These are phyloP conservation scores for Speoplatyrhinus poulsoni DNA, from an alignment of 2,113 vertebrate genomes.

Conservation along the genomic window DNA sequence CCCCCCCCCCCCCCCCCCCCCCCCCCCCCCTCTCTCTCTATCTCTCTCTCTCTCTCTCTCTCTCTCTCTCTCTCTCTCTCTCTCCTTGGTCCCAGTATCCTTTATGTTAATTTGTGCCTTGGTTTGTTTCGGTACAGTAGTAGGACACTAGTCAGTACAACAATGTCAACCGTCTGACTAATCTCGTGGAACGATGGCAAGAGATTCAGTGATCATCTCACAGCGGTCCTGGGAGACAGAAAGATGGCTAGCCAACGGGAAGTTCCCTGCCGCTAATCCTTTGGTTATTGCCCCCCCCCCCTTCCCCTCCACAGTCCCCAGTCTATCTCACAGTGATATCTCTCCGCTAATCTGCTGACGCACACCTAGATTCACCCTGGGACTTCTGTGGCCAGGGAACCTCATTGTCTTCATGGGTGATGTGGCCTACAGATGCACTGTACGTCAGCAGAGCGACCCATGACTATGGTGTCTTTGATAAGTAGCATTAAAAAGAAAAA, in stretches of 20 bases:
- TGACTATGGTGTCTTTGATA: too few species aligned
- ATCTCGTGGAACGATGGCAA: constrained; percentile 54
- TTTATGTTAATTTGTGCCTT: background rate
- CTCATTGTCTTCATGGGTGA: too few species aligned
- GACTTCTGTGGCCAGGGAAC: too few species aligned
- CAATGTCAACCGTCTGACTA: background rate
- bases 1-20: background rate
- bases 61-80: constrained; percentile 8
- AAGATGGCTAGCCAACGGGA: constrained; percentile 67
- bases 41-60: background rate
- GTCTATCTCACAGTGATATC: background rate
- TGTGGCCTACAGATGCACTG: too few species aligned
- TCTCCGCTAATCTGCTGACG: background rate
- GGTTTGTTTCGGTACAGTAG: background rate
- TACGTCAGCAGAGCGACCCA: too few species aligned
- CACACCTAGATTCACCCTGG: too few species aligned
- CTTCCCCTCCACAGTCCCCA: constrained; percentile 21
- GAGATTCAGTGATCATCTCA: constrained; percentile 82
- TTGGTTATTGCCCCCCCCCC: constrained; percentile 21
- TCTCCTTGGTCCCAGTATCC: too few species aligned
- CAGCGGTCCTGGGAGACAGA: constrained; percentile 74
- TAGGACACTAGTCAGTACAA: background rate
- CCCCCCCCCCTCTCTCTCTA: background rate
- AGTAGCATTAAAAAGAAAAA: too few species aligned
- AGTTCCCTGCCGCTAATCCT: constrained; percentile 73